phyloP scores from a whole-genome alignment of 1,140 invertebrate genomes.

The Parapsyche elsis region DNA sequence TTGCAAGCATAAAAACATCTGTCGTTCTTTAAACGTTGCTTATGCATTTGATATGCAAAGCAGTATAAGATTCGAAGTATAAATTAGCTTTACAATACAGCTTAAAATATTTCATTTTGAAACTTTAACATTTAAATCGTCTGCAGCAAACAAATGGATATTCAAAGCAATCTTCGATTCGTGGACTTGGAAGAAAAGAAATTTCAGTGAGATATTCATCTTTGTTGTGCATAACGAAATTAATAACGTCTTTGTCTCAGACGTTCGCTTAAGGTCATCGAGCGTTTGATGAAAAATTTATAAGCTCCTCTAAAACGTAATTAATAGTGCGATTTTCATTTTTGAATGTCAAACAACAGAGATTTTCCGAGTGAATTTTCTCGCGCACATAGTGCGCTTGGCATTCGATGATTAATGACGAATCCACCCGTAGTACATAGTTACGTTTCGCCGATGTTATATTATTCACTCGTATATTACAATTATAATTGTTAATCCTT shows the following conservation, averaged over 20 bases:
- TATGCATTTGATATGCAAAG: not conserved
- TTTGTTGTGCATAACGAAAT: not conserved
- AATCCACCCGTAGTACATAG: no score
- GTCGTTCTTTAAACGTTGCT: constrained; percentile 14
- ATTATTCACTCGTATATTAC: not conserved
- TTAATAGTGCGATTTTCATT: constrained; percentile 26
- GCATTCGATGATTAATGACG: constrained; percentile 14
- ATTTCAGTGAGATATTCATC: not conserved
- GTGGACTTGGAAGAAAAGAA: no score
- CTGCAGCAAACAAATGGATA: no score
- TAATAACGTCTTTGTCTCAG: not conserved
- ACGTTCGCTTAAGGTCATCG: not conserved
- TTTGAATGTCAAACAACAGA: constrained; percentile 24
- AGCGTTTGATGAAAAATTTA: not conserved
- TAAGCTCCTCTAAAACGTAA: not conserved
- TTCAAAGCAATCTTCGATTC: no score
- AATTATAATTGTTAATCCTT: constrained; percentile 23
- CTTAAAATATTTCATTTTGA: no score
- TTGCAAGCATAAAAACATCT: not conserved
- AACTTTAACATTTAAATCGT: not conserved
- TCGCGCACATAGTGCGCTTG: not conserved
- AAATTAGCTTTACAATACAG: not conserved
- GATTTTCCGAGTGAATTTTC: not conserved
- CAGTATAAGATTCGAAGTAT: not conserved
- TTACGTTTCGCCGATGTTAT: no score